Evolutionary conservation across 1,140 invertebrate genomes (phyloP), one percentile per base, ranked within the genome.

Genomic region (Camponotus pennsylvanicus): DNA sequence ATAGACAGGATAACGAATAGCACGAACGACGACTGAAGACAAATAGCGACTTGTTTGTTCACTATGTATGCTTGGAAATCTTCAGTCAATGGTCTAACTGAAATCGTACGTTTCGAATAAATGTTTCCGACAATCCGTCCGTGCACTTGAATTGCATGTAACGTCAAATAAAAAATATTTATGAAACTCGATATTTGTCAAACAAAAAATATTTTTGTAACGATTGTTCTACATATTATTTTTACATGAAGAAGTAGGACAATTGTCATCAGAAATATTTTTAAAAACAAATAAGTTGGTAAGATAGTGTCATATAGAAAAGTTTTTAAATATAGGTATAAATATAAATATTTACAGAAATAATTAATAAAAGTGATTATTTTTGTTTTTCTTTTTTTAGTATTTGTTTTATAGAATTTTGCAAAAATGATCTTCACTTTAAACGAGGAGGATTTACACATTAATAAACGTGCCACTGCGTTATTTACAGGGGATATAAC

Each of bases 11-110:
- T 83, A 75, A 83, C 55, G 79, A 83, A 75, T 32, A 52, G 79
- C 40, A 69, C 27, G 67, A 82, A 73, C 79, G 79, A 82, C 79
- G 79, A 70, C 42, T 40, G 69, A 73, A 83, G 79, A 83, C 79
- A 83, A 83, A 83, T 83, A 83, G 79, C 69, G 55, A 57, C 79
- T 83, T 83, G 79, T 82, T 82, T 71, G 52, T 61, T 83, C 69
- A 15, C 55, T 40, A 61, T 49, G 40, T 40, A 61, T 49, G 27
- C 15, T 3, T 55, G 37, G 27, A 32, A 45, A 73, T 83, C 79
- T 83, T 83, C 79, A 75, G 55, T 82, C 55, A 34, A 40, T 42
- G 45, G 49, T 71, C 55, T 61, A 73, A 45, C 79, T 21, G 11
- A 27, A 71, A 32, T 37, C 45, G 55, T 21, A 73, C 45, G 18